These are phyloP conservation scores for Protophormia terraenovae DNA, from an alignment of 2,888 invertebrate genomes.

Conservation along the genomic window DNA sequence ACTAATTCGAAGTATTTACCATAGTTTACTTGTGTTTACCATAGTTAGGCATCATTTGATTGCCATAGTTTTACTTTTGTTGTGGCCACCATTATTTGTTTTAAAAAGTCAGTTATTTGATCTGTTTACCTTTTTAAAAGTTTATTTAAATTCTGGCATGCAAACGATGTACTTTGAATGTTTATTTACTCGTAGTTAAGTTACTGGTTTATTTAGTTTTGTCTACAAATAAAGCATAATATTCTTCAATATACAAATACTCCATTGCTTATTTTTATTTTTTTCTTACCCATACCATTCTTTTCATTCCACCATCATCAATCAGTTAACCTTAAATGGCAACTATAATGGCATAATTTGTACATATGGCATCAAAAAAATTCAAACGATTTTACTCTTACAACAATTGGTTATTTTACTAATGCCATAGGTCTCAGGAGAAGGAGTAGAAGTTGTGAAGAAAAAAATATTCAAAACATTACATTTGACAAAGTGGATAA, in stretches of 20 bases:
- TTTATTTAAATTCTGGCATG: slow-evolving; percentile 49
- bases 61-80: not conserved
- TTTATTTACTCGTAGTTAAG: slow-evolving; percentile 18
- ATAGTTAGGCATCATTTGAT: slow-evolving; percentile 31
- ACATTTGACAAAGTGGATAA: slow-evolving; percentile 68
- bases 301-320: slow-evolving; percentile 60
- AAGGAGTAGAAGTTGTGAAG: slow-evolving; percentile 2
- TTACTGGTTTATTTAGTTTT: not conserved
- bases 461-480: slow-evolving; percentile 52
- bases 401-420: slow-evolving; percentile 36
- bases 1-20: not conserved
- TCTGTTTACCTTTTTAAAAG: slow-evolving; percentile 60
- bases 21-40: not conserved
- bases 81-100: slow-evolving; percentile 5
- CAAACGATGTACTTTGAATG: slow-evolving; percentile 40
- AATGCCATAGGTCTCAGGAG: slow-evolving; percentile 19
- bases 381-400: slow-evolving; percentile 52
- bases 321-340: slow-evolving; percentile 69
- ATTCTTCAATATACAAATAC: not conserved
- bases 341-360: slow-evolving; percentile 69
- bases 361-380: slow-evolving; percentile 67
- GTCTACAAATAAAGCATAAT: not conserved
- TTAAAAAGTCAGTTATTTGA: slow-evolving; percentile 42
- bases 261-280: not conserved
- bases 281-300: slow-evolving; percentile 16